Evolutionary conservation across 2,113 vertebrate genomes (phyloP).

Genomic region (Austrofundulus limnaeus): DNA sequence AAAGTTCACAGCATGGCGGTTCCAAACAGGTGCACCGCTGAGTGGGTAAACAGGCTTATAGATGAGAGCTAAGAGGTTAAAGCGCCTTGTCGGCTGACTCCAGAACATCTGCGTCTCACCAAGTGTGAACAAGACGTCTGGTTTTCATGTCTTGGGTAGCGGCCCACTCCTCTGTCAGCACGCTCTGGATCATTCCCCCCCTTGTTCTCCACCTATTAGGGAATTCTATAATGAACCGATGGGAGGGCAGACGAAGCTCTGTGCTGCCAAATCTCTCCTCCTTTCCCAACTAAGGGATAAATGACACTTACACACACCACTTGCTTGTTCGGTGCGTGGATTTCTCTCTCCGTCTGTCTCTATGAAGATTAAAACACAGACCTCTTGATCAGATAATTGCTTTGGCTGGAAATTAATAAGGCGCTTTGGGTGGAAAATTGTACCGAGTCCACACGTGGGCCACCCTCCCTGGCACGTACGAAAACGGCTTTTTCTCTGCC

Average conservation of each 20-base stretch:
- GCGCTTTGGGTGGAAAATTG: constrained; percentile 53
- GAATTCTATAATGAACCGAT: constrained; percentile 68
- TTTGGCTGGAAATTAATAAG: constrained; percentile 63
- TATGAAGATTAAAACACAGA: constrained; percentile 64
- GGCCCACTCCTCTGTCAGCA: constrained; percentile 45
- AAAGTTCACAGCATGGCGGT: constrained; percentile 23
- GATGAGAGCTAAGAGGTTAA: constrained; percentile 14
- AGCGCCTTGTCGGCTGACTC: constrained; percentile 30
- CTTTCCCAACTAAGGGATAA: constrained; percentile 64
- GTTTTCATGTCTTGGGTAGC: constrained; percentile 58
- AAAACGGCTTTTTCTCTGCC: constrained; percentile 4
- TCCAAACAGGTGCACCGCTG: constrained; percentile 45
- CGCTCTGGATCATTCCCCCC: constrained; percentile 43
- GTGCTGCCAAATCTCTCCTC: constrained; percentile 66
- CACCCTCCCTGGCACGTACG: background rate
- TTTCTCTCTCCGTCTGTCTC: constrained; percentile 59
- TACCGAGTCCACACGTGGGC: constrained; percentile 10
- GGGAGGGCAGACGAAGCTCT: constrained; percentile 68
- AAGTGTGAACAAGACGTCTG: constrained; percentile 67
- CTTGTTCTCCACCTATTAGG: constrained; percentile 62
- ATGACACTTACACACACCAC: constrained; percentile 66
- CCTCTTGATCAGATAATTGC: constrained; percentile 70
- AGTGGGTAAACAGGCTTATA: constrained; percentile 12
- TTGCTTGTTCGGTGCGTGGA: constrained; percentile 46
- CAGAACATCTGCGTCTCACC: constrained; percentile 55